Conservation (phyloP, 2,888 invertebrate genomes). For the Agonum fuliginosum region DNA sequence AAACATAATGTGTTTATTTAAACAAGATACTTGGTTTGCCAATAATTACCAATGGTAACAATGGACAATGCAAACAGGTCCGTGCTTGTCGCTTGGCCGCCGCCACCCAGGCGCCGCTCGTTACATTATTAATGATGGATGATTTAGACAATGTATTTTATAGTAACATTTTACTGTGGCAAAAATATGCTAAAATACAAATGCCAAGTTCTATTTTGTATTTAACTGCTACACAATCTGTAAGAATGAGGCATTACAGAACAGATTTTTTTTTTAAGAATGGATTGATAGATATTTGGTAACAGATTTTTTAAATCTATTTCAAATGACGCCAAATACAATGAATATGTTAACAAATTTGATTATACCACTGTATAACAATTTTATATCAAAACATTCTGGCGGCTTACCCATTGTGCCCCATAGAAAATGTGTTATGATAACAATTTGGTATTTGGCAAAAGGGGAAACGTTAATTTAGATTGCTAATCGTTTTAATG, state of each 20-base stretch:
- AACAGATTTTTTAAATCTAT: no score
- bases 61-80: no score
- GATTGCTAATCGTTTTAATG: constrained; percentile 10
- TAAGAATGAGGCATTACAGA: not conserved
- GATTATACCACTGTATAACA: not conserved
- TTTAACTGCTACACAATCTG: not conserved
- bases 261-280: no score
- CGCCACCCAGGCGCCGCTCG: no score
- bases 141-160: not conserved
- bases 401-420: constrained; percentile 1
- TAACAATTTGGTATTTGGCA: constrained; percentile 5
- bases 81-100: no score
- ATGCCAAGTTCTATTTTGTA: not conserved
- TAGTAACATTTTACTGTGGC: not conserved
- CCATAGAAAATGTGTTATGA: constrained; percentile 2
- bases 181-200: not conserved
- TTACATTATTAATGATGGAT: no score
- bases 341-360: constrained; percentile 4
- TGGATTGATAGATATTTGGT: no score
- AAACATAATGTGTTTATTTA: no score
- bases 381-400: not conserved
- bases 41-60: no score
- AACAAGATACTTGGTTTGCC: no score
- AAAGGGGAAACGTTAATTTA: constrained; percentile 2
- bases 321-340: constrained; percentile 4